phyloP scores from a whole-genome alignment of 2,888 invertebrate genomes.

The Nemotelus pantherinus region DNA sequence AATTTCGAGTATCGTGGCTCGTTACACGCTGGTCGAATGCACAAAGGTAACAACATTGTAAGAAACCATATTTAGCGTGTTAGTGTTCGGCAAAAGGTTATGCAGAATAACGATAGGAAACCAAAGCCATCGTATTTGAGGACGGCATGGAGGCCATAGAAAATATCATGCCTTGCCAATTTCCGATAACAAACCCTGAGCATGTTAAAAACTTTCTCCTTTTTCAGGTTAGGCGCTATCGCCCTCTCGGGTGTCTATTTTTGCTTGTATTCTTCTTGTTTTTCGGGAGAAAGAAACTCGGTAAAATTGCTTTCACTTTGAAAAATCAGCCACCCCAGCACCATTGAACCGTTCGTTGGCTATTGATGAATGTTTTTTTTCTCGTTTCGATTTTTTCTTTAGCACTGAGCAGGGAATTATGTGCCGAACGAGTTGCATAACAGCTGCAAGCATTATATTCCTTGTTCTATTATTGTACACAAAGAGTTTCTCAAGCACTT shows the following conservation, averaged over 20 bases:
- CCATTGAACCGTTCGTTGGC: conserved; percentile 13
- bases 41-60: conserved; percentile 39
- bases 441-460: conserved; percentile 34
- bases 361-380: conserved; percentile 37
- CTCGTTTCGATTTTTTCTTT: background rate
- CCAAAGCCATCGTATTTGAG: background rate
- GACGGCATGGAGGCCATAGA: conserved; percentile 10
- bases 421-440: conserved; percentile 43
- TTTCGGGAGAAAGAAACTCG: conserved; percentile 36
- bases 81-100: conserved; percentile 28
- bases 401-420: conserved; percentile 21
- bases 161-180: conserved; percentile 48
- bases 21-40: conserved; percentile 41
- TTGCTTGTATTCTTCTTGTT: conserved; percentile 37
- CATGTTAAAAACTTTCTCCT: conserved; percentile 42
- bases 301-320: conserved; percentile 47
- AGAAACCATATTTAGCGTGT: conserved; percentile 36
- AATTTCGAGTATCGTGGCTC: conserved; percentile 44
- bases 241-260: conserved; percentile 35
- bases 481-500: conserved; percentile 10
- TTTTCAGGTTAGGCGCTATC: conserved; percentile 28
- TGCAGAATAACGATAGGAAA: conserved; percentile 27
- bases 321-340: conserved; percentile 25
- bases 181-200: conserved; percentile 48
- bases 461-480: conserved; percentile 34